phyloP scores from a whole-genome alignment of 2,888 invertebrate genomes.

The Allygus modestus region DNA sequence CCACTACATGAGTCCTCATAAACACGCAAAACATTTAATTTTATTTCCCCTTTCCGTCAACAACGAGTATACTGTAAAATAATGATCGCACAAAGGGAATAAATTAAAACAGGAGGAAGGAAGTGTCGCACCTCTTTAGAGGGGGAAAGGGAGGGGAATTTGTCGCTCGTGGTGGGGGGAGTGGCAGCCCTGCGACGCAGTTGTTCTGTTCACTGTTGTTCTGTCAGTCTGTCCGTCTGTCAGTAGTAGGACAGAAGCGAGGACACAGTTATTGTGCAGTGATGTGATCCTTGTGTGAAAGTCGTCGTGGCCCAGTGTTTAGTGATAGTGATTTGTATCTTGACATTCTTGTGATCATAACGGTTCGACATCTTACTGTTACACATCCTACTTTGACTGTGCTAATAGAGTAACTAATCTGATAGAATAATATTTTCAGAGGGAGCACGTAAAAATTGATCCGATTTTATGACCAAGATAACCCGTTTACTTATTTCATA shows the following conservation, averaged over 20 bases:
- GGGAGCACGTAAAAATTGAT: too few relatives aligned
- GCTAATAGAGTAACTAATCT: neutral
- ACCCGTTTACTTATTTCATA: too few relatives aligned
- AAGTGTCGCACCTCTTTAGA: neutral
- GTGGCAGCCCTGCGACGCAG: constrained; percentile 33
- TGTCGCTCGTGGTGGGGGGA: neutral
- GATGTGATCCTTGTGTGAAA: constrained; percentile 14
- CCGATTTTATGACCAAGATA: too few relatives aligned
- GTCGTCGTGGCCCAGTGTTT: neutral
- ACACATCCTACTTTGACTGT: constrained; percentile 5
- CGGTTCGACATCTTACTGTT: constrained; percentile 3
- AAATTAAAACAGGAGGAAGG: neutral
- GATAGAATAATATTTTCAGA: too few relatives aligned
- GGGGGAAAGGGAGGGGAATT: constrained; percentile 12
- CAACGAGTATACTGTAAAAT: too few relatives aligned
- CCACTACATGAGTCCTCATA: too few relatives aligned
- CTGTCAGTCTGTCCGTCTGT: constrained; percentile 31
- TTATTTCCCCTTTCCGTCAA: too few relatives aligned
- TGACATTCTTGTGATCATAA: constrained; percentile 3
- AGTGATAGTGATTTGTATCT: constrained; percentile 13
- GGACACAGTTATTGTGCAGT: neutral
- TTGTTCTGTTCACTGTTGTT: too few relatives aligned
- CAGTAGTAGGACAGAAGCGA: neutral
- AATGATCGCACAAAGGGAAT: too few relatives aligned
- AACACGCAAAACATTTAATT: too few relatives aligned